Percentiles rank a stretch among this genome's conserved stretches.
Conservation (phyloP, 2,888 invertebrate species). For the Mesochorus sp. region DNA sequence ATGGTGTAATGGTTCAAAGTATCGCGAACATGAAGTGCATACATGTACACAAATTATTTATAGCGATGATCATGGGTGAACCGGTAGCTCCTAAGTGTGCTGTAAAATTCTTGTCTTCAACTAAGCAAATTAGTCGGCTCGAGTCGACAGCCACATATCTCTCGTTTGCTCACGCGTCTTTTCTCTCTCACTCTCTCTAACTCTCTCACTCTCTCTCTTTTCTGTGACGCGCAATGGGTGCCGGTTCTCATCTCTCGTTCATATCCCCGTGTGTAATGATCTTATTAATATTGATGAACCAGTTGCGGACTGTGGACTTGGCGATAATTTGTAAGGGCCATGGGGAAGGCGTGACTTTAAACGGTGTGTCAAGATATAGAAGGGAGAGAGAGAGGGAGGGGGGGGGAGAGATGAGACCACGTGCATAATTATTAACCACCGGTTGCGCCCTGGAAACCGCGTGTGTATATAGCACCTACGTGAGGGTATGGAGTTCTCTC, state of each 20-base stretch:
- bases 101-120: constrained; percentile 21
- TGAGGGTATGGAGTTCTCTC: constrained; percentile 35
- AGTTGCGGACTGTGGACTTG: constrained; percentile 58
- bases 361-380: constrained; percentile 49
- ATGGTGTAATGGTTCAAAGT: no score
- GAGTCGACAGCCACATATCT: constrained; percentile 13
- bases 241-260: constrained; percentile 30
- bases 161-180: constrained; percentile 17
- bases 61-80: neutral
- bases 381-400: constrained; percentile 7
- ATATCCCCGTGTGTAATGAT: constrained; percentile 56
- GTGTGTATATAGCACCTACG: constrained; percentile 33
- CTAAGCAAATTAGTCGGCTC: constrained; percentile 35
- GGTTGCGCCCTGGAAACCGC: constrained; percentile 59
- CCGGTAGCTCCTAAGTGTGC: neutral
- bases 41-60: no score
- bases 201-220: constrained; percentile 9
- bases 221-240: constrained; percentile 27
- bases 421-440: constrained; percentile 64
- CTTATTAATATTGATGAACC: constrained; percentile 75
- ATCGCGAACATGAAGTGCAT: no score
- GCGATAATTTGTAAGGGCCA: constrained; percentile 69
- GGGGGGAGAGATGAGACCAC: constrained; percentile 31
- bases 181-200: no score
- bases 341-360: constrained; percentile 61